These are phyloP conservation scores for Varecia variegata DNA, from an alignment of 2,797 vertebrate genomes.

Conservation along the genomic window DNA sequence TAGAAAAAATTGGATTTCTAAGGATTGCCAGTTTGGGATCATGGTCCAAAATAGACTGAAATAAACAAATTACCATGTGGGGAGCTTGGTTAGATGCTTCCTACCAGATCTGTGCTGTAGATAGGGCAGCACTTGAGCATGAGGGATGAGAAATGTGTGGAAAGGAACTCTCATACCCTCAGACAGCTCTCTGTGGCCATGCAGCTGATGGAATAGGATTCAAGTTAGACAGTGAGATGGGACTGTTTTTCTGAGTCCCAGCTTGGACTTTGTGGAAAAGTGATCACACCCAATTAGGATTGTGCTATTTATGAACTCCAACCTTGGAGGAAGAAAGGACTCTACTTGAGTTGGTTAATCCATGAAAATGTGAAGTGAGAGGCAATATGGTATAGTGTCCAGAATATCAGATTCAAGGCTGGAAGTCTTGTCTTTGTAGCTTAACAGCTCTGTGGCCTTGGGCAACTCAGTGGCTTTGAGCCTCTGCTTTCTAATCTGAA, in stretches of 20 bases:
- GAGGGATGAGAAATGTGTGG: no score
- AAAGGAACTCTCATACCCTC: fast-evolving
- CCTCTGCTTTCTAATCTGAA: neutral
- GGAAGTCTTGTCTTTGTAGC: neutral
- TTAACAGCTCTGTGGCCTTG: neutral
- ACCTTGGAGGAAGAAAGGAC: neutral
- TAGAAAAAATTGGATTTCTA: conserved; percentile 58
- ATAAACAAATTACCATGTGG: neutral
- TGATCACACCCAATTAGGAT: neutral
- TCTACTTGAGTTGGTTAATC: neutral
- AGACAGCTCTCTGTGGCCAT: neutral
- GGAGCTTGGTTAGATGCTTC: neutral
- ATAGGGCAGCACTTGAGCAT: fast-evolving
- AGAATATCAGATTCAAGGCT: neutral
- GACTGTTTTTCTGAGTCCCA: neutral
- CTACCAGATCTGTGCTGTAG: neutral
- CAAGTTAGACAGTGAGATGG: neutral
- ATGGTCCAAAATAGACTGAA: neutral
- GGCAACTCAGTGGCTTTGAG: neutral
- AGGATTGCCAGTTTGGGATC: conserved; percentile 47
- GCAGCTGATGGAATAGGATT: neutral
- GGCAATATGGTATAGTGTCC: neutral
- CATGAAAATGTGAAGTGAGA: neutral
- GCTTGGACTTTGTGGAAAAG: neutral
- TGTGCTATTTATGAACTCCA: neutral